A percentile compares a stretch with the other conserved stretches of the same genome.
phyloP scores from a whole-genome alignment of 1,140 invertebrate species.

The Notospermus geniculatus region DNA sequence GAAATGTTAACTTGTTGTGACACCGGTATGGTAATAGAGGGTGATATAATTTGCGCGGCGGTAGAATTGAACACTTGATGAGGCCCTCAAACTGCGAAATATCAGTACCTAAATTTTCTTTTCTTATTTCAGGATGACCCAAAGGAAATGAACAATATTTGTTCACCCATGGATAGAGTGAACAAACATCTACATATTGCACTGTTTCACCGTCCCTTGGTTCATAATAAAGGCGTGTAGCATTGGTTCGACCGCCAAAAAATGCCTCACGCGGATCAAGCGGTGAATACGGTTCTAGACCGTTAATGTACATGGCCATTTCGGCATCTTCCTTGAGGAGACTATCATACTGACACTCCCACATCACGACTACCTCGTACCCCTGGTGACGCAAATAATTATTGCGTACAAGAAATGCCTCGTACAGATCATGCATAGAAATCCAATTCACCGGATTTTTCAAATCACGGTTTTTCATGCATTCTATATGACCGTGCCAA shows the following conservation, averaged over 20 bases:
- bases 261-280: slow-evolving; percentile 37
- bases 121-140: too few relatives aligned
- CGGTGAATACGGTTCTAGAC: slow-evolving; percentile 16
- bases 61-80: too few relatives aligned
- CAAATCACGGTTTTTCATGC: slow-evolving; percentile 18
- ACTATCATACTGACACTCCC: slow-evolving; percentile 28
- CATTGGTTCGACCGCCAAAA: slow-evolving; percentile 47
- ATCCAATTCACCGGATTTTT: slow-evolving; percentile 16
- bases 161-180: too few relatives aligned
- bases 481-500: slow-evolving; percentile 29
- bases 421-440: slow-evolving; percentile 19
- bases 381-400: slow-evolving; percentile 10
- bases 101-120: too few relatives aligned
- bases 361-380: slow-evolving; percentile 22
- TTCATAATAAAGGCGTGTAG: slow-evolving; percentile 35
- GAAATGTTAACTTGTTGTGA: too few relatives aligned
- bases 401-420: slow-evolving; percentile 16
- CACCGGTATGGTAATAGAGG: too few relatives aligned
- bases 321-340: slow-evolving; percentile 13
- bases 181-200: too few relatives aligned
- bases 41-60: too few relatives aligned
- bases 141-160: too few relatives aligned
- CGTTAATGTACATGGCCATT: slow-evolving; percentile 10
- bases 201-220: slow-evolving; percentile 24
- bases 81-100: too few relatives aligned